Conservation (phyloP, 2,797 vertebrate species). For the Liasis olivaceus region DNA sequence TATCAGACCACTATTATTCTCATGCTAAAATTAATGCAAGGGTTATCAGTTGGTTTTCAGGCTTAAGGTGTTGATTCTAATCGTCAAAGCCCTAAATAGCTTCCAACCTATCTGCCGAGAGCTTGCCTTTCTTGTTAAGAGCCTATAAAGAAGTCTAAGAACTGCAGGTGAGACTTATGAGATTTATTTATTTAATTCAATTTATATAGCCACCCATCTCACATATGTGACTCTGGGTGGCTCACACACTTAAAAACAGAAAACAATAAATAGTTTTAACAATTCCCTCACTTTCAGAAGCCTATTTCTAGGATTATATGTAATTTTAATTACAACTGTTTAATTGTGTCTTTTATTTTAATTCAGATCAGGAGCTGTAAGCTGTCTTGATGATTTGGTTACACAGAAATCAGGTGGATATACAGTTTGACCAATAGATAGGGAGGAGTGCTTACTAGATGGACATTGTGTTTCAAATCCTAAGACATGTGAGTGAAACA, state of each 20-base stretch:
- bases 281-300: too few species aligned
- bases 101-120: background rate
- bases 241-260: background rate
- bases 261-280: background rate
- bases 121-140: background rate
- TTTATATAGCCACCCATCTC: background rate
- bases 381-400: background rate
- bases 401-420: background rate
- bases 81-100: background rate
- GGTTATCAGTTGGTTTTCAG: background rate
- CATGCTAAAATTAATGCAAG: background rate
- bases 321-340: background rate
- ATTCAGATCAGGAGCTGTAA: background rate
- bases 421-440: background rate
- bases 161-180: background rate
- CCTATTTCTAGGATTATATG: background rate
- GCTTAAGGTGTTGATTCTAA: background rate
- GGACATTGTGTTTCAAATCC: background rate
- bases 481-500: background rate
- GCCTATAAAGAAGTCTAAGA: background rate
- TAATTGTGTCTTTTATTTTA: background rate
- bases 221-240: background rate
- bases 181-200: background rate
- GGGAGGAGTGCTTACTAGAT: background rate
- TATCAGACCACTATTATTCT: background rate